Percentiles rank a stretch among this genome's conserved stretches.
phyloP scores from a whole-genome alignment of 2,797 vertebrate genomes.

The Holocentrus rufus region DNA sequence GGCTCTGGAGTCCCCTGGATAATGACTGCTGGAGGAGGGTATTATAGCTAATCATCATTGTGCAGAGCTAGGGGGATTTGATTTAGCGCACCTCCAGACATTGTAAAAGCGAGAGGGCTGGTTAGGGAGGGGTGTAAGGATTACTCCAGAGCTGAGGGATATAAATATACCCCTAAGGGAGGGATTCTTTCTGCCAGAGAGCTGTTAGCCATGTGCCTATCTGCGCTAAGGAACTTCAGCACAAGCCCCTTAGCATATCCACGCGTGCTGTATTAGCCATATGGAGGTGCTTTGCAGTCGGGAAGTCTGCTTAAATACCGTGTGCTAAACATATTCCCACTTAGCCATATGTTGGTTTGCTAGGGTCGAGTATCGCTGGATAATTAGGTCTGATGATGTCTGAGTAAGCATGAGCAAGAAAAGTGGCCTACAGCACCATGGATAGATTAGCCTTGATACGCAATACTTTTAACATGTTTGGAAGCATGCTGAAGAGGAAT shows the following conservation, averaged over 20 bases:
- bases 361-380: slow-evolving; percentile 29
- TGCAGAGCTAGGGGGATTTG: slow-evolving; percentile 78
- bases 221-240: slow-evolving; percentile 54
- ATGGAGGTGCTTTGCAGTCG: slow-evolving; percentile 43
- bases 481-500: slow-evolving; percentile 29
- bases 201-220: slow-evolving; percentile 66
- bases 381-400: slow-evolving; percentile 61
- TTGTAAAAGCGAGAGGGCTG: slow-evolving; percentile 75
- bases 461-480: slow-evolving; percentile 33
- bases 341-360: slow-evolving; percentile 57
- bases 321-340: slow-evolving; percentile 62
- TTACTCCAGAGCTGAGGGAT: slow-evolving; percentile 75
- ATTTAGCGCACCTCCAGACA: slow-evolving; percentile 80
- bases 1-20: slow-evolving; percentile 72
- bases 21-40: slow-evolving; percentile 78
- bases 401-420: slow-evolving; percentile 44
- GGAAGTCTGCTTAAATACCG: slow-evolving; percentile 50
- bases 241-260: slow-evolving; percentile 36
- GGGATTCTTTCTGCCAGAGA: slow-evolving; percentile 60
- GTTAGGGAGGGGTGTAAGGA: slow-evolving; percentile 70
- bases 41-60: slow-evolving; percentile 83
- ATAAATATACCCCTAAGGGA: slow-evolving; percentile 73
- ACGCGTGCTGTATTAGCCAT: slow-evolving; percentile 48
- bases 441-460: slow-evolving; percentile 56
- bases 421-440: slow-evolving; percentile 40